These are phyloP conservation scores for Oryzias dopingdopingensis DNA, from an alignment of 2,797 vertebrate genomes.

Conservation along the genomic window DNA sequence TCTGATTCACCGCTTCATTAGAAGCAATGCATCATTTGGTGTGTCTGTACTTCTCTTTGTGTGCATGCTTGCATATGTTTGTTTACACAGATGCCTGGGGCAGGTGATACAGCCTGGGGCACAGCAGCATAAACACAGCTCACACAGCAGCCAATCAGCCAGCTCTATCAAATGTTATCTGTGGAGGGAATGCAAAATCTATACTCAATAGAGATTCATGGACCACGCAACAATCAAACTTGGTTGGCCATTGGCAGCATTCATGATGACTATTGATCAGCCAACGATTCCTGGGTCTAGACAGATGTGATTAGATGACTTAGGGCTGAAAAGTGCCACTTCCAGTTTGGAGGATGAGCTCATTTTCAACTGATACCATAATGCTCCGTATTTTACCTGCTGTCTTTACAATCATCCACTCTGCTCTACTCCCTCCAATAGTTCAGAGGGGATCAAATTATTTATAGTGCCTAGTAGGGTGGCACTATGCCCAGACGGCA, in stretches of 20 bases:
- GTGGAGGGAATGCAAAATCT: conserved; percentile 57
- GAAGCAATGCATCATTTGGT: conserved; percentile 51
- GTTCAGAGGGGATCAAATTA: conserved; percentile 67
- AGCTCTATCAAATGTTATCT: conserved; percentile 56
- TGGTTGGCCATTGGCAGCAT: conserved; percentile 64
- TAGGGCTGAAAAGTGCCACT: conserved; percentile 72
- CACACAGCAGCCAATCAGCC: conserved; percentile 65
- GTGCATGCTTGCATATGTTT: conserved; percentile 57
- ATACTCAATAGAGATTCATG: conserved; percentile 77
- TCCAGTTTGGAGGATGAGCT: conserved; percentile 75
- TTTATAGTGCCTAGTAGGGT: conserved; percentile 65
- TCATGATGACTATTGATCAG: conserved; percentile 77
- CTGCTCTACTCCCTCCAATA: conserved; percentile 45
- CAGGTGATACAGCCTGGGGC: conserved; percentile 73
- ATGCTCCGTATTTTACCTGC: conserved; percentile 59
- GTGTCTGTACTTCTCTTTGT: conserved; percentile 30
- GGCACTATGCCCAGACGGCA: conserved; percentile 63
- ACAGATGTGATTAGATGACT: conserved; percentile 69
- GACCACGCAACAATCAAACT: conserved; percentile 71
- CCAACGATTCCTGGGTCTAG: conserved; percentile 65
- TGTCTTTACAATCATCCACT: conserved; percentile 54
- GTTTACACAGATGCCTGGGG: conserved; percentile 64
- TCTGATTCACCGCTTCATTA: conserved; percentile 68
- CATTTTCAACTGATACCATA: conserved; percentile 62
- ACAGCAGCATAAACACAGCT: conserved; percentile 67